phyloP scores from a whole-genome alignment of 2,113 vertebrate genomes.

The Craseonycteris thonglongyai region DNA sequence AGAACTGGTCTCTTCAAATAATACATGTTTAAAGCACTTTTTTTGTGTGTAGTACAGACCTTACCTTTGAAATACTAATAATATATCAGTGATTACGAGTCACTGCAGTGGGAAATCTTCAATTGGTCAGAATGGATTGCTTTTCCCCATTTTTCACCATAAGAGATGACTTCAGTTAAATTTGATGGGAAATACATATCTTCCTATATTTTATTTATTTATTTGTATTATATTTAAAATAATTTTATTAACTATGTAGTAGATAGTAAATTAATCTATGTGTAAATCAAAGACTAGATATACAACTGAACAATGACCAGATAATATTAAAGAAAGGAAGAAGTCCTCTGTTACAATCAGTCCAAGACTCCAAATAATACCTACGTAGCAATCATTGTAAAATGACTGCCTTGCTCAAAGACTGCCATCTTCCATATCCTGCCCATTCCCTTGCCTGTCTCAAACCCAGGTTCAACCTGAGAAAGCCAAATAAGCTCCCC shows the following conservation, averaged over 20 bases:
- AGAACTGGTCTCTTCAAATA: not conserved
- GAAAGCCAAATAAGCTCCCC: not conserved
- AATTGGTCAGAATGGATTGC: not conserved
- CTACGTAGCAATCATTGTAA: not conserved
- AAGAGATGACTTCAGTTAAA: not conserved
- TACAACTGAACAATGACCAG: not conserved
- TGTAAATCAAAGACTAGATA: not conserved
- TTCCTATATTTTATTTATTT: not conserved
- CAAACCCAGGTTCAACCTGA: not conserved
- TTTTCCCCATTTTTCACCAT: not conserved
- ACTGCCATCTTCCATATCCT: not conserved
- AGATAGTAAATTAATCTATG: not conserved
- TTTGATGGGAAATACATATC: not conserved
- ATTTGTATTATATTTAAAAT: not conserved
- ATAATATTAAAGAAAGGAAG: not conserved
- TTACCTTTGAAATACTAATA: not conserved
- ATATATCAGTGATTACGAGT: not conserved
- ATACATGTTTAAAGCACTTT: not conserved
- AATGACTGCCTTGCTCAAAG: not conserved
- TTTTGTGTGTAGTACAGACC: not conserved
- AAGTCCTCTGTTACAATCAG: no score
- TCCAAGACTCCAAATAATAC: not conserved
- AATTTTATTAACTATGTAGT: not conserved
- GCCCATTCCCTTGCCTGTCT: accelerated
- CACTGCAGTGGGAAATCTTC: not conserved